phyloP scores from a whole-genome alignment of 64 coral and sea anemone species.

The Montipora capricornis region DNA sequence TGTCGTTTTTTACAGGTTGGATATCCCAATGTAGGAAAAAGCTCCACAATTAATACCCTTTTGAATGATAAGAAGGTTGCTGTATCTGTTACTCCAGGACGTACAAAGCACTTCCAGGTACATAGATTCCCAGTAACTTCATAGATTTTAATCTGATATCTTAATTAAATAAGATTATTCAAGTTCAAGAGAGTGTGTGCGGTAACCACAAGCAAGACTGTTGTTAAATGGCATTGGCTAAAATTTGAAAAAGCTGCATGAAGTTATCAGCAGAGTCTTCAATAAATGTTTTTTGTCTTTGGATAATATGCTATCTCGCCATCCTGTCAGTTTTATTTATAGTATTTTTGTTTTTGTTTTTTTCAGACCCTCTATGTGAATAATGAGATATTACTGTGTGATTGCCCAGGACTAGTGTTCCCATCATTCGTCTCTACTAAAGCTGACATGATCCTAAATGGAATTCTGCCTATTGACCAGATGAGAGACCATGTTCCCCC shows the following conservation, averaged over 20 bases:
- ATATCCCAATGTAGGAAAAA: slow-evolving; percentile 99
- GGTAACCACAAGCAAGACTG: too few species aligned
- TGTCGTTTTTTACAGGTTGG: slow-evolving; percentile 75
- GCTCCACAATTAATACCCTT: slow-evolving; percentile 97
- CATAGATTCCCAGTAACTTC: background rate
- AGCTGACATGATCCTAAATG: slow-evolving; percentile 98
- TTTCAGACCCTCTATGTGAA: slow-evolving; percentile 91
- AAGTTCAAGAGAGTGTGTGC: too few species aligned
- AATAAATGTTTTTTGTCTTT: too few species aligned
- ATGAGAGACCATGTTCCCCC: slow-evolving; percentile 96
- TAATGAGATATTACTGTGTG: slow-evolving; percentile 85
- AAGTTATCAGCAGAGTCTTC: too few species aligned
- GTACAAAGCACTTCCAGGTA: slow-evolving; percentile 99
- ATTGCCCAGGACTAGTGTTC: slow-evolving; percentile 98
- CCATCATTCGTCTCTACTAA: slow-evolving; percentile 99
- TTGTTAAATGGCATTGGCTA: too few species aligned
- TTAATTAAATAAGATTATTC: too few species aligned
- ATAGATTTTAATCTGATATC: too few species aligned
- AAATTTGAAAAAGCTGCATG: too few species aligned
- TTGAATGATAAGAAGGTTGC: slow-evolving; percentile 94
- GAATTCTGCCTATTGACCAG: slow-evolving; percentile 96
- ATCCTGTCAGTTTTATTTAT: background rate
- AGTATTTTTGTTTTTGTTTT: slow-evolving; percentile 24
- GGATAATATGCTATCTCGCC: too few species aligned
- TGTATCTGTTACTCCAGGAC: slow-evolving; percentile 92